Evolutionary conservation across 2,888 invertebrate species (phyloP), one percentile per base, ranked within the genome.

Genomic region (Heliconius aoede): DNA sequence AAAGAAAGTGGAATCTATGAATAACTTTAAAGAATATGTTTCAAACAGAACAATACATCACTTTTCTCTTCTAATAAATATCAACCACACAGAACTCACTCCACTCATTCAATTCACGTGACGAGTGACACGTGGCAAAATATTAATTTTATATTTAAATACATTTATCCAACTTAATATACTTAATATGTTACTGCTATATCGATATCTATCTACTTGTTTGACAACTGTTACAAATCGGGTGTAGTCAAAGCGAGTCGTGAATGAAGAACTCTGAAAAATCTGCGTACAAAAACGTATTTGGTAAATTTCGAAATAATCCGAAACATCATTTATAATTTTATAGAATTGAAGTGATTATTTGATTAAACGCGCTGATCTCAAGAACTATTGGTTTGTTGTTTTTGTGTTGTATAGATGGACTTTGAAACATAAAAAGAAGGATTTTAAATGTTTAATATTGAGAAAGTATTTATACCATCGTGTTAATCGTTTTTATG

Each of bases 111-210:
- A 32, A 18, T 28, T 21, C 18, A 28, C n/a, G 15, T 4, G 18
- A 11, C 58, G 24, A 36, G 36, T 71, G n/a, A n/a, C n/a, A n/a
- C n/a, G n/a, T 71, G 58, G 60, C 3, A 18, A 60, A 60, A 36
- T 24, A 36, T 58, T 58, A 32, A 60, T 71, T 58, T 60, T 60
- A 71, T 32, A 71, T n/a, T 58, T 26, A 36, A 71, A 71, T 32
- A 72, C 40, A 60, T 26, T 60, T 36, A 58, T 72, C 71, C 71
- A 60, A 71, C 15, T 32, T 30, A 72, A 72, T 60, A 60, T 72
- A 69, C 51, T 60, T 72, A 72, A 60, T 72, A 60, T 30, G 15
- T 69, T 60, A 72, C 36, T 26, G 58, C 72, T 72, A 36, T 71
- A 30, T 68, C 68, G 30, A 51, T 71, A 58, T 72, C 24, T 60